A percentile compares a stretch with the other conserved stretches of the same genome.
Conservation (phyloP, 2,888 invertebrate species). For the Xestoiulus laeticollis region DNA sequence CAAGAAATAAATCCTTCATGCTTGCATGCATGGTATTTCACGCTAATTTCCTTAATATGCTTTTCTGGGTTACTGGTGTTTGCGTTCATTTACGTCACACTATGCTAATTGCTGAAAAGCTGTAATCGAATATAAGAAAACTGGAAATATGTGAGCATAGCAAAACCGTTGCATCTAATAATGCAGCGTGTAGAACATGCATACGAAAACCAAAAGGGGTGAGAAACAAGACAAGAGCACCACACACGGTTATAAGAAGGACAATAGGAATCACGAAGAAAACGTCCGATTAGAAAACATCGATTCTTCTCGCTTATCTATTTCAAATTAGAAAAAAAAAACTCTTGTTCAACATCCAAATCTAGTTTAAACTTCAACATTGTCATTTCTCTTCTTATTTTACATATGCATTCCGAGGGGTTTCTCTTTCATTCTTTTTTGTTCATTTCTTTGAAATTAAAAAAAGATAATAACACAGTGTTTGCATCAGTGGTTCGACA, state of each 20-base stretch:
- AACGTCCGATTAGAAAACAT: conserved; percentile 17
- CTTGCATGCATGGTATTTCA: neutral
- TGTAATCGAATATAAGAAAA: neutral
- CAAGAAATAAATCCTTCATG: neutral
- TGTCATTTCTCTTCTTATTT: neutral
- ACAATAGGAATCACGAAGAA: conserved; percentile 5
- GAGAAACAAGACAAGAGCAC: neutral
- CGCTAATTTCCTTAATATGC: neutral
- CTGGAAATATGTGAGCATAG: neutral
- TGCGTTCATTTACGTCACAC: neutral
- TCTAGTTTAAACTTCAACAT: conserved; percentile 24
- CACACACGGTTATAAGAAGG: neutral
- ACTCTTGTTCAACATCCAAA: neutral
- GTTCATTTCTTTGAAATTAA: neutral
- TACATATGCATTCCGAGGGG: neutral
- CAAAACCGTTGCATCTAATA: too few relatives aligned
- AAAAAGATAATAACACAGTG: conserved; percentile 22
- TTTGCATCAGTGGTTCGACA: conserved; percentile 35
- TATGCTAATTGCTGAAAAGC: neutral
- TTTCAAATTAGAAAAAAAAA: conserved; percentile 4
- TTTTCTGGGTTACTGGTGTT: conserved; percentile 1
- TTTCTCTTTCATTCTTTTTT: neutral
- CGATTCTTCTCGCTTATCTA: conserved; percentile 3
- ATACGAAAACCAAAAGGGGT: neutral
- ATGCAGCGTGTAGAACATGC: neutral